Evolutionary conservation across 1,140 invertebrate genomes (phyloP).

Genomic region (Meteorus sp.): DNA sequence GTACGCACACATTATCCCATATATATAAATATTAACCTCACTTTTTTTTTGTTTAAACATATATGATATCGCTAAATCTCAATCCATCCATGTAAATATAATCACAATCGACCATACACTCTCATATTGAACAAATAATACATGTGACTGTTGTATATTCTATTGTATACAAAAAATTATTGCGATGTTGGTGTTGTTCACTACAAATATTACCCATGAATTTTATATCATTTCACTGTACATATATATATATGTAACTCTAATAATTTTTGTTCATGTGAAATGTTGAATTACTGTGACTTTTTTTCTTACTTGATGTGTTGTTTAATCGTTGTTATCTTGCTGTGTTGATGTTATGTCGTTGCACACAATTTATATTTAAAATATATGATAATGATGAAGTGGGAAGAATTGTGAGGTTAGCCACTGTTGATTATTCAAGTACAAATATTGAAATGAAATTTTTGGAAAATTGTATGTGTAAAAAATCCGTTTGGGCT

Average conservation of each 20-base stretch:
- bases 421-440: too few relatives aligned
- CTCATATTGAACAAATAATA: constrained; percentile 11
- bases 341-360: constrained; percentile 59
- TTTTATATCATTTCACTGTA: constrained; percentile 36
- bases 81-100: constrained; percentile 28
- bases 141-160: constrained; percentile 12
- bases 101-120: constrained; percentile 3
- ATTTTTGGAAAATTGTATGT: too few relatives aligned
- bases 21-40: neutral
- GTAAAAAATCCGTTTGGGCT: neutral
- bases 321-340: constrained; percentile 58
- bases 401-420: too few relatives aligned
- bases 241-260: constrained; percentile 31
- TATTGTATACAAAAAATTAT: constrained; percentile 37
- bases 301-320: constrained; percentile 56
- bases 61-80: too few relatives aligned
- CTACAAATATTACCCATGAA: constrained; percentile 22
- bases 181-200: constrained; percentile 49
- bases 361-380: constrained; percentile 50
- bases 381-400: too few relatives aligned
- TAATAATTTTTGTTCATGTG: constrained; percentile 13
- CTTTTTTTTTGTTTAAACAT: neutral
- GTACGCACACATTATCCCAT: too few relatives aligned
- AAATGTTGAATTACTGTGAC: constrained; percentile 47
- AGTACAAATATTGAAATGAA: too few relatives aligned